phyloP scores from a whole-genome alignment of 2,888 invertebrate species.

The Amiota mariae region DNA sequence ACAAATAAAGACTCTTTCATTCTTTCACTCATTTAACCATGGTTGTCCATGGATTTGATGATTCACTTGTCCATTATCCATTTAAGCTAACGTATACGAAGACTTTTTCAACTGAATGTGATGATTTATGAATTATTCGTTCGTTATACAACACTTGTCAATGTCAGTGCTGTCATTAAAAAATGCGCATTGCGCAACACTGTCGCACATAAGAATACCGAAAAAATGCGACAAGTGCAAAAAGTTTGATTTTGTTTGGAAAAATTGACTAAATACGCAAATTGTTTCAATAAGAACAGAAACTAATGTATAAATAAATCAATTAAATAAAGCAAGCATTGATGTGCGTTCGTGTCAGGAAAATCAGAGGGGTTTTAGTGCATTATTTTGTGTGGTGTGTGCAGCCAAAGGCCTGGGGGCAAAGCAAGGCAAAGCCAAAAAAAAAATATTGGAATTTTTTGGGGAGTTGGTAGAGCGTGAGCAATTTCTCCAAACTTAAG shows the following conservation, averaged over 20 bases:
- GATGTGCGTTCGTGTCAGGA: neutral
- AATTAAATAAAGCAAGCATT: neutral
- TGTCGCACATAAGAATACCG: conserved; percentile 22
- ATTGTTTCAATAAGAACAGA: neutral
- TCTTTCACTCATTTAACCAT: too few species aligned
- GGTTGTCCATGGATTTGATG: too few species aligned
- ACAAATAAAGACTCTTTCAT: too few species aligned
- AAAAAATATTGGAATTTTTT: conserved; percentile 27
- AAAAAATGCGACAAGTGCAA: conserved; percentile 39
- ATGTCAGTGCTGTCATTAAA: too few species aligned
- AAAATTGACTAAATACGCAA: conserved; percentile 8
- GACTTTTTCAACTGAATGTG: too few species aligned
- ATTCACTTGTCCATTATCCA: too few species aligned
- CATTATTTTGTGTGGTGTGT: conserved; percentile 12
- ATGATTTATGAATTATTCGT: too few species aligned
- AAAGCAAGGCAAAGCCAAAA: neutral
- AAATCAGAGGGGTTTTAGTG: conserved; percentile 2
- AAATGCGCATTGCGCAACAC: conserved; percentile 10
- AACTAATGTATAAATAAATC: conserved; percentile 3
- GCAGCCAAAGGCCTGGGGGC: conserved; percentile 2
- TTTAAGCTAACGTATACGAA: too few species aligned
- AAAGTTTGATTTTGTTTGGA: conserved; percentile 23
- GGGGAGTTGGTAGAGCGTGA: conserved; percentile 29
- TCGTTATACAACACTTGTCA: too few species aligned
- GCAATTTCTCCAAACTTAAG: conserved; percentile 23